These are phyloP conservation scores for Zaprionus lineosus DNA, from an alignment of 2,888 invertebrate genomes.

Conservation along the genomic window DNA sequence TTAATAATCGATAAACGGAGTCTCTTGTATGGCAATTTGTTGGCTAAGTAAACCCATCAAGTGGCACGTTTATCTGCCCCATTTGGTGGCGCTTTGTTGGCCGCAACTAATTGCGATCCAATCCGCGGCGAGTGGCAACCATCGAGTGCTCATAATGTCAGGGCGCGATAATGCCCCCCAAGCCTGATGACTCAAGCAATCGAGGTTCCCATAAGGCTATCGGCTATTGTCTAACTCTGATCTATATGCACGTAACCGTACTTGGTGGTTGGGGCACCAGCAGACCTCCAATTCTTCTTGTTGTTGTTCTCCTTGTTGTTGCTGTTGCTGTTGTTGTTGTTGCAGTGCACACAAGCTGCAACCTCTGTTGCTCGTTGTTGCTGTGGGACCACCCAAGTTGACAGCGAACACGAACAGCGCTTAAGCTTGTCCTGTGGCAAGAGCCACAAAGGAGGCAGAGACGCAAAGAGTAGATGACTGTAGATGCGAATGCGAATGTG, in stretches of 20 bases:
- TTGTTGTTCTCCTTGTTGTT: slow-evolving; percentile 17
- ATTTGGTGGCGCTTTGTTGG: slow-evolving; percentile 5
- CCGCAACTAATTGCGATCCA: slow-evolving; percentile 31
- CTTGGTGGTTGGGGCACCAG: too few species aligned
- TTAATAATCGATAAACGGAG: too few species aligned
- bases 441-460: slow-evolving; percentile 18
- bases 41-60: too few species aligned
- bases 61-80: slow-evolving; percentile 1
- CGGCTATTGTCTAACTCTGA: slow-evolving; percentile 68
- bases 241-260: slow-evolving; percentile 56
- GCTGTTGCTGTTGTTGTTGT: slow-evolving; percentile 33
- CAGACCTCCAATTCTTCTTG: slow-evolving; percentile 21
- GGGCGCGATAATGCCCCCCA: slow-evolving; percentile 53
- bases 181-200: slow-evolving; percentile 63
- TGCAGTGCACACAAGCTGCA: too few species aligned
- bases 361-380: slow-evolving; percentile 36
- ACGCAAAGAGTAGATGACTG: too few species aligned
- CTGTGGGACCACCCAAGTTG: slow-evolving; percentile 80
- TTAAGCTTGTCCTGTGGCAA: slow-evolving; percentile 71
- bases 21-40: slow-evolving; percentile 12
- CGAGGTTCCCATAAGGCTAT: slow-evolving; percentile 52
- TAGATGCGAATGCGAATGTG: too few species aligned
- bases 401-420: slow-evolving; percentile 80
- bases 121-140: neutral
- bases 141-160: slow-evolving; percentile 61